These are phyloP conservation scores for Creontiades dilutus DNA, from an alignment of 2,888 invertebrate species.

Conservation along the genomic window DNA sequence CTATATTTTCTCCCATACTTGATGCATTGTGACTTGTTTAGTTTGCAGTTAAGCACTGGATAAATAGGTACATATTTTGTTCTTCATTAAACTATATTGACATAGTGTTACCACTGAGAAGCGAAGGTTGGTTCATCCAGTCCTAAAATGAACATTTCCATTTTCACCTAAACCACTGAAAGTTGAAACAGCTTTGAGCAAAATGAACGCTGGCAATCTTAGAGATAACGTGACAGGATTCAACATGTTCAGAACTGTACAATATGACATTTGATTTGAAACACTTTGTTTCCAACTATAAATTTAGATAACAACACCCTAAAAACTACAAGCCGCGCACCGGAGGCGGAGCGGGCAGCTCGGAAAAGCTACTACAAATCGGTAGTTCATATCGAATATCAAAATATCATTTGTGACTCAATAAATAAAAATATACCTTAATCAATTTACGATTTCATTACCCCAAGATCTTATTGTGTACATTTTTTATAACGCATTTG, in stretches of 20 bases:
- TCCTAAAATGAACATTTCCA: too few relatives aligned
- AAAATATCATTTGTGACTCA: conserved; percentile 41
- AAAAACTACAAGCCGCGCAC: conserved; percentile 26
- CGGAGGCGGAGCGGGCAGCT: not conserved
- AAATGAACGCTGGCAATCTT: conserved; percentile 9
- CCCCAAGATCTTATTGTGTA: not conserved
- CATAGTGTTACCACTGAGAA: too few relatives aligned
- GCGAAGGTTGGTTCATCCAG: too few relatives aligned
- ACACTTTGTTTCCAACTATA: conserved; percentile 1
- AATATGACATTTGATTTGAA: not conserved
- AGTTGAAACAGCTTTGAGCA: conserved; percentile 8
- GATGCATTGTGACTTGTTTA: too few relatives aligned
- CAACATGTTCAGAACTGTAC: not conserved
- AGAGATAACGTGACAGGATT: not conserved
- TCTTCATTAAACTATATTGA: too few relatives aligned
- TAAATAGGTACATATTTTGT: too few relatives aligned
- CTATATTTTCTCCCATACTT: too few relatives aligned
- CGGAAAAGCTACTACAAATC: not conserved
- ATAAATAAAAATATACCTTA: conserved; percentile 24
- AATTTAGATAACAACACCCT: conserved; percentile 60
- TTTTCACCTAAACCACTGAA: not conserved
- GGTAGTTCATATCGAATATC: conserved; percentile 12
- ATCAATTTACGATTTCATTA: conserved; percentile 6
- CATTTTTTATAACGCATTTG: not conserved
- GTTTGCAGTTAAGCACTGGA: too few relatives aligned